These are phyloP conservation scores for Nemurella pictetii DNA, from an alignment of 2,888 invertebrate genomes.

Conservation along the genomic window DNA sequence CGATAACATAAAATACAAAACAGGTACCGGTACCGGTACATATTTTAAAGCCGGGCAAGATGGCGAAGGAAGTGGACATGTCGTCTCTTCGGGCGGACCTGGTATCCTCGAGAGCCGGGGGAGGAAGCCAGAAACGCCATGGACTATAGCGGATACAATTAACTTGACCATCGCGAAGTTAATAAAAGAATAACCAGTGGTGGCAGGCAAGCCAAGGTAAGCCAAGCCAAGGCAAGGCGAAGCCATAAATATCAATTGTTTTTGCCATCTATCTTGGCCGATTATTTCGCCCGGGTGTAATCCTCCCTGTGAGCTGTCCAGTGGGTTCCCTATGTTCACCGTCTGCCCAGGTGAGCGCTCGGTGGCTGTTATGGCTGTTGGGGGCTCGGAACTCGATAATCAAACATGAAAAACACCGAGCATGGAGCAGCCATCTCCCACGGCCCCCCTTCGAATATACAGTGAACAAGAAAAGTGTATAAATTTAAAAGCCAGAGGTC, in stretches of 20 bases:
- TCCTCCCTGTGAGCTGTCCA: too few relatives aligned
- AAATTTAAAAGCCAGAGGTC: constrained; percentile 25
- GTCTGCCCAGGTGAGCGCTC: too few relatives aligned
- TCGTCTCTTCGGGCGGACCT: neutral
- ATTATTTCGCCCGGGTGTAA: too few relatives aligned
- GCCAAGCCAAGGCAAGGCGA: too few relatives aligned
- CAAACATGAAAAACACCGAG: constrained; percentile 7
- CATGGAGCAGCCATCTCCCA: neutral
- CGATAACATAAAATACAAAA: neutral
- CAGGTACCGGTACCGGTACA: neutral
- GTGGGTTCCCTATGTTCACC: too few relatives aligned
- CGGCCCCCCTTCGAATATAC: constrained; percentile 10
- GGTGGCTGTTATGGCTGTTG: neutral
- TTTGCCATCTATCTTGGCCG: neutral
- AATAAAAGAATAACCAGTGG: neutral
- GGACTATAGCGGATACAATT: neutral
- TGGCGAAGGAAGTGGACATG: neutral
- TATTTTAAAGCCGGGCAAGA: neutral
- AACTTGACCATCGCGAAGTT: neutral
- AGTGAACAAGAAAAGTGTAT: constrained; percentile 24
- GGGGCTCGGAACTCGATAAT: neutral
- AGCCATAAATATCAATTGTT: neutral
- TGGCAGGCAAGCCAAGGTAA: too few relatives aligned
- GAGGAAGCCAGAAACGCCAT: neutral
- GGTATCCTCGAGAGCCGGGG: neutral